phyloP scores from a whole-genome alignment of 2,888 invertebrate species.

The Stenolophus ochropezus region DNA sequence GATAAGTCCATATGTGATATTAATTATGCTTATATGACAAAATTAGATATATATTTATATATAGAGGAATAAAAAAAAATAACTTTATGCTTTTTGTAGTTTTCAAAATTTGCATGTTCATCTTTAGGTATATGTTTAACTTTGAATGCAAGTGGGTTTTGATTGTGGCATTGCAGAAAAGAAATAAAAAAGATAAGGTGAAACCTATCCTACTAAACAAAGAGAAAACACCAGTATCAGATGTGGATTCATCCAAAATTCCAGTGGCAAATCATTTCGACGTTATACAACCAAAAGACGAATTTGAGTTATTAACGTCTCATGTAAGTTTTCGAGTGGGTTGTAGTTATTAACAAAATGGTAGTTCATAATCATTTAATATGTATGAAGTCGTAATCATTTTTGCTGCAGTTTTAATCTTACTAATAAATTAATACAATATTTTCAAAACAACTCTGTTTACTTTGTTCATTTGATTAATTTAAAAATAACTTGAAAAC shows the following conservation, averaged over 20 bases:
- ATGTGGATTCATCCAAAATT: constrained; percentile 71
- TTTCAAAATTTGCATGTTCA: constrained; percentile 54
- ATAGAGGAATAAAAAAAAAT: too few relatives aligned
- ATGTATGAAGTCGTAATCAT: not conserved
- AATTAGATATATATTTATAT: not conserved
- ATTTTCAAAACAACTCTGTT: not conserved
- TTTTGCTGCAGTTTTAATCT: constrained; percentile 1
- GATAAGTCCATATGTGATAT: constrained; percentile 26
- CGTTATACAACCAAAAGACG: constrained; percentile 88
- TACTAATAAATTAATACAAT: constrained; percentile 12
- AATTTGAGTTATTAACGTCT: constrained; percentile 76
- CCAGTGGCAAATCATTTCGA: constrained; percentile 84
- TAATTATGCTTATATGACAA: not conserved
- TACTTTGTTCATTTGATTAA: constrained; percentile 1
- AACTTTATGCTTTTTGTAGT: not conserved
- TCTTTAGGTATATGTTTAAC: constrained; percentile 23
- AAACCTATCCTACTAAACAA: constrained; percentile 86
- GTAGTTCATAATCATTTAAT: constrained; percentile 12
- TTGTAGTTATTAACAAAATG: constrained; percentile 8
- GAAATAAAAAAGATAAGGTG: constrained; percentile 81
- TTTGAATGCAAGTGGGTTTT: constrained; percentile 52
- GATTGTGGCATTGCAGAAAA: constrained; percentile 73
- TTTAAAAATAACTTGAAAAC: not conserved
- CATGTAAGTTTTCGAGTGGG: constrained; percentile 66
- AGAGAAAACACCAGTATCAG: constrained; percentile 78